Base-by-base conservation (phyloP, 2,113 vertebrate species). In the Cervus canadensis region DNA sequence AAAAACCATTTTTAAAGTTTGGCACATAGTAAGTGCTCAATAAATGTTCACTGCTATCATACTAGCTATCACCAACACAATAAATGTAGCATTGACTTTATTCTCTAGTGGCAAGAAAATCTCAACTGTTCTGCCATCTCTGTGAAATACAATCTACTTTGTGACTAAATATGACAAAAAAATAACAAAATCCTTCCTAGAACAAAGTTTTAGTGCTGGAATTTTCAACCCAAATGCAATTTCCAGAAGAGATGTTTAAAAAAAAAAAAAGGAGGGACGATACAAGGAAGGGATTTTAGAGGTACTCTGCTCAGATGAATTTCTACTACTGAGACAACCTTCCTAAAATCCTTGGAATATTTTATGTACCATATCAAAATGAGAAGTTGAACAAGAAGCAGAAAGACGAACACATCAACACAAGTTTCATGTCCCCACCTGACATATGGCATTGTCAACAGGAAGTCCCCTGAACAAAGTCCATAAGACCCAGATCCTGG, bases 1-100 rank as follows among this genome's bases (percentile, higher is more conserved):
- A 91, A 76, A 71, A 45, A 62, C 36, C 71, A 10, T 52, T 52
- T 86, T 59, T 89, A 87, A 96, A 62, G 59, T 54, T n/a, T 33
- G 36, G 59, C 25, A 1, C 57, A 71, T 3, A 25, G 12, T 25
- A 79, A 82, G 23, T 88, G 15, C 84, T 89, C 71, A 92, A 6
- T 48, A 93, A 94, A 78, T 52, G 14, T 48, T n/a, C 79, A 62
- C 13, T n/a, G 25, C 15, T 54, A 30, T 40, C 23, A 23, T 16
- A 15, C 16, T 43, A 50, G 23, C 13, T 79, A 11, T 67, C 92
- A 81, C 6, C 1, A 7, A 36, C 6, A 64, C 1, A 81, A 57
- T 14, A 94, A 92, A 87, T 28, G 45, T 1, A 62, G n/a, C n/a
- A 13, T 16, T 16, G 71, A 28, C 21, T 50, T n/a, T 81, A 56